phyloP scores from a whole-genome alignment of 2,888 invertebrate species.

The Clanis bilineata region DNA sequence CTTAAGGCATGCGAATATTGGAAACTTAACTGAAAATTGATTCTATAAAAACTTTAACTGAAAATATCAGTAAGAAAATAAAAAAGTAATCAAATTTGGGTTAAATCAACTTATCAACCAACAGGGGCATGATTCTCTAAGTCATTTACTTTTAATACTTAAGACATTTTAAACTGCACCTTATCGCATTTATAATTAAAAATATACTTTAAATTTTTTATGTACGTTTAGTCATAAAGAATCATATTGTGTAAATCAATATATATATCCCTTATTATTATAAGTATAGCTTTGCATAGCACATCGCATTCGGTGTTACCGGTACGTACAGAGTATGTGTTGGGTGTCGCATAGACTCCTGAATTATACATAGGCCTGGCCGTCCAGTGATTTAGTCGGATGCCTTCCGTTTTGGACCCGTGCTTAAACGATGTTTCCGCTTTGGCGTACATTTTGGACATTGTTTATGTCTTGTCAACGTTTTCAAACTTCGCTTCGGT shows the following conservation, averaged over 20 bases:
- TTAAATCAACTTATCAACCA: no score
- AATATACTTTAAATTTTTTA: neutral
- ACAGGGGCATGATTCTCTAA: no score
- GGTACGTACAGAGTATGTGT: conserved; percentile 40
- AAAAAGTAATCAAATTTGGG: no score
- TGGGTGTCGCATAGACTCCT: conserved; percentile 64
- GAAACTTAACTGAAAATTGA: no score
- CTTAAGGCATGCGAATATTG: neutral
- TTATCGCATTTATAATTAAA: neutral
- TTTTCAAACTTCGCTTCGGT: neutral
- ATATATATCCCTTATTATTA: no score
- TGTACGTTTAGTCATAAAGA: no score
- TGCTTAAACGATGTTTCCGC: conserved; percentile 62
- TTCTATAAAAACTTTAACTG: no score
- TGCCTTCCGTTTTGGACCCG: conserved; percentile 53
- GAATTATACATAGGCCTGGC: conserved; percentile 73
- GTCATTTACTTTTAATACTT: no score
- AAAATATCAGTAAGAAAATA: no score
- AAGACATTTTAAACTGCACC: no score
- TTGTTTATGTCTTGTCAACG: conserved; percentile 38
- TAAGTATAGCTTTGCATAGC: neutral
- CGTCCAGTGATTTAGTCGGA: conserved; percentile 71
- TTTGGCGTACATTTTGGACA: conserved; percentile 29
- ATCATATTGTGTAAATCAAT: no score
- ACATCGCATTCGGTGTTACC: neutral